Evolutionary conservation across 1,140 invertebrate genomes (phyloP), one percentile per base, ranked within the genome.

Genomic region (Mesaphorura yosii): DNA sequence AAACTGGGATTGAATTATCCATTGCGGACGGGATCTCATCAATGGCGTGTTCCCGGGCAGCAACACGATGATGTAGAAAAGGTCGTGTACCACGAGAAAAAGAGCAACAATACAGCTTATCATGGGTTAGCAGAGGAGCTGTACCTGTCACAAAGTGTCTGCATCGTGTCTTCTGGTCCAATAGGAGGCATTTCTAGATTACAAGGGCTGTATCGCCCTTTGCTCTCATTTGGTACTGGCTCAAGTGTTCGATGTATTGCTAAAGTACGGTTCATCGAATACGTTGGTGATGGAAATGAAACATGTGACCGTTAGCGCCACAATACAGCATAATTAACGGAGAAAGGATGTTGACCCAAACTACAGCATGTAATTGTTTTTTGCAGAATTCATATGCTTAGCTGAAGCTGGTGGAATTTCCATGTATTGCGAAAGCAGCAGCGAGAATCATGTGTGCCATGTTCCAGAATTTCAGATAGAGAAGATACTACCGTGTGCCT

Each of bases 381-480:
- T 46, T 12, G 28, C 44, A 26, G 17, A 42, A 42, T 63, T 54
- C 49, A 42, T 59, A 4, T 63, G 60, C 27, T 28, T 63, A 1
- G 57, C 45, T 6, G 60, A 63, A 37, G 59, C 49, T n/a, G 52
- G 53, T 20, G 60, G 60, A 27, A 57, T 63, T 20, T 59, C 60
- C 20, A 22, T 63, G 7, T 63, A 54, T 34, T 26, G 45, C 1
- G 54, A 59, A 41, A 48, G 26, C 22, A 57, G 52, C 20, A 49
- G 50, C 31, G 60, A 63, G 47, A 59, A n/a, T 7, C 57, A 59
- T 41, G 60, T 59, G n/a, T 41, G 48, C 12, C 53, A 55, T 26
- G 52, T 63, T 29, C 54, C 60, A 12, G 57, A 63, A 31, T 59
- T 63, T 31, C 51, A 59, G 26, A 63, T 63, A 20, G 55, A 55